Percentiles rank a stretch among this genome's conserved stretches.
These are phyloP conservation scores for Melipona bicolor DNA, from an alignment of 2,888 invertebrate genomes.

Conservation along the genomic window DNA sequence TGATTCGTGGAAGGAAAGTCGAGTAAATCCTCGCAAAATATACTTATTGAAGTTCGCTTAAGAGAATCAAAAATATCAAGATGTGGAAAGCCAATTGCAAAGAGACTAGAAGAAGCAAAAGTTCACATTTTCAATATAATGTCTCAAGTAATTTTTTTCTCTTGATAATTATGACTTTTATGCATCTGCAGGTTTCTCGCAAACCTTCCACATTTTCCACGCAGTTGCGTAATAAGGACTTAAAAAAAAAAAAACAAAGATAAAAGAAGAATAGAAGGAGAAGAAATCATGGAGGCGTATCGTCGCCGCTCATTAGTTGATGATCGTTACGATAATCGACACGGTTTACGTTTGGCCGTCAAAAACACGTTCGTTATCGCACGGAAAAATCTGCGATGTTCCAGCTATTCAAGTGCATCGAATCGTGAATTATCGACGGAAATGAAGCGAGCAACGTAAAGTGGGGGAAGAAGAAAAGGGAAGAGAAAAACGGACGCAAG, in stretches of 20 bases:
- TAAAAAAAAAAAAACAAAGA: neutral
- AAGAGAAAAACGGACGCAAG: neutral
- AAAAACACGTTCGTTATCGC: neutral
- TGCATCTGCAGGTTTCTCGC: too few relatives aligned
- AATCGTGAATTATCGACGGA: constrained; percentile 19
- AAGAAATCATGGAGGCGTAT: neutral
- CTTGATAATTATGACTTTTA: neutral
- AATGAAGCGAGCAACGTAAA: neutral
- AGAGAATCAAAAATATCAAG: neutral
- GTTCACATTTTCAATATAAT: neutral
- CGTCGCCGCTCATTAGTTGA: neutral
- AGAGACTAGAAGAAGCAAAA: neutral
- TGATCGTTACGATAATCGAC: neutral
- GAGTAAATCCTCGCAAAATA: neutral
- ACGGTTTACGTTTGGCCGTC: neutral
- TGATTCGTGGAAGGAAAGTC: neutral
- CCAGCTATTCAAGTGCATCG: constrained; percentile 7
- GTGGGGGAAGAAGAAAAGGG: too few relatives aligned
- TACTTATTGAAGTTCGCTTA: neutral
- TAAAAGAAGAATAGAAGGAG: neutral
- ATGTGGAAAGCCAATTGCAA: neutral
- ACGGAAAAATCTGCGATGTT: neutral
- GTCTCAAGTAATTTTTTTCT: neutral
- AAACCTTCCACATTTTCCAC: neutral
- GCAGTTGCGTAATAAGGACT: neutral